Percentiles rank a stretch among this genome's conserved stretches.
These are phyloP conservation scores for Garrulus glandarius DNA, from an alignment of 2,797 vertebrate species.

Conservation along the genomic window DNA sequence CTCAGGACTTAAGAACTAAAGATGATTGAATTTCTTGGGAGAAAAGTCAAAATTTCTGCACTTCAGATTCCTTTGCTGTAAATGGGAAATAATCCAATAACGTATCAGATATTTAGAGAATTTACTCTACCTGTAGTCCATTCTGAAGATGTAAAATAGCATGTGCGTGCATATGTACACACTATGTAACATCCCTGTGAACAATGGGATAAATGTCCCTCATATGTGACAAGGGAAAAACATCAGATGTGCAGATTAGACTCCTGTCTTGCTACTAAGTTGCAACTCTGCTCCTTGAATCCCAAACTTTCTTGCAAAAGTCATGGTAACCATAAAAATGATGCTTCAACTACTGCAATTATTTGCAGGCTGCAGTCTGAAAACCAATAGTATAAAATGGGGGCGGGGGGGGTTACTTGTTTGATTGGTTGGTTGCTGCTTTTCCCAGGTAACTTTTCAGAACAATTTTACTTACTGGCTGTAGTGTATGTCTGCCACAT, in stretches of 20 bases:
- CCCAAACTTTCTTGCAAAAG: background rate
- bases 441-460: background rate
- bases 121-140: background rate
- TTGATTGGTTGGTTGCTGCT: background rate
- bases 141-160: background rate
- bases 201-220: background rate
- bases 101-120: background rate
- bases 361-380: background rate
- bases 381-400: background rate
- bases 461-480: conserved; percentile 67
- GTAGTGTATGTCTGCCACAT: conserved; percentile 85
- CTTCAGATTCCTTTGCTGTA: background rate
- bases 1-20: background rate
- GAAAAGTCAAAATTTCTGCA: background rate
- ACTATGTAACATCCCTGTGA: background rate
- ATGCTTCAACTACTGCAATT: background rate
- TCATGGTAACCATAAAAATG: background rate
- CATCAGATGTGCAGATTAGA: background rate
- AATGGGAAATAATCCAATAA: background rate
- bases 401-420: rapidly evolving
- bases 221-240: background rate
- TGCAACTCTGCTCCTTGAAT: background rate
- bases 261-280: background rate
- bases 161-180: rapidly evolving
- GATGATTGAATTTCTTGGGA: background rate